phyloP scores from a whole-genome alignment of 2,113 vertebrate genomes.

The Podocnemis expansa region DNA sequence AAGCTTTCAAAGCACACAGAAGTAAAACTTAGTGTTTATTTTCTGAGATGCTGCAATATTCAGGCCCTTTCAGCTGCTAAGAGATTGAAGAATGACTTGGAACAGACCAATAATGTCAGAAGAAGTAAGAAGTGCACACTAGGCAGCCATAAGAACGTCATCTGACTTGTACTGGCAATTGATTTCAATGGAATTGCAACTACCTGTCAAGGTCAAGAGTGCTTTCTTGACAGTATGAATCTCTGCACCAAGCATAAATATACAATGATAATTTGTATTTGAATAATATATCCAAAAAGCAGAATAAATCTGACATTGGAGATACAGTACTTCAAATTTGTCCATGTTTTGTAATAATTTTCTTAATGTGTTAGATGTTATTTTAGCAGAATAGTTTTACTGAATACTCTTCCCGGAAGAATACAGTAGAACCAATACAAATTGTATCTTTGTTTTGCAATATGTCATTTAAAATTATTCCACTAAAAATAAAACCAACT shows the following conservation, averaged over 20 bases:
- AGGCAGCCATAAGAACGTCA: constrained; percentile 64
- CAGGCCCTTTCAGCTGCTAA: constrained; percentile 64
- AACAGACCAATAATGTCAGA: constrained; percentile 57
- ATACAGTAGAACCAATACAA: background rate
- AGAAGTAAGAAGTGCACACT: constrained; percentile 52
- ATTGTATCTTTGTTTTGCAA: background rate
- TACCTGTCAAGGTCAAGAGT: constrained; percentile 56
- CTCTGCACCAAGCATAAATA: constrained; percentile 57
- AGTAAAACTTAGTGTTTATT: constrained; percentile 54
- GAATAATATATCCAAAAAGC: constrained; percentile 43
- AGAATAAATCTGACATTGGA: constrained; percentile 29
- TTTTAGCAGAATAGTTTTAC: background rate
- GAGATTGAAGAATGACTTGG: constrained; percentile 61
- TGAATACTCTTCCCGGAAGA: background rate
- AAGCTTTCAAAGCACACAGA: constrained; percentile 56
- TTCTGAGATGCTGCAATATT: constrained; percentile 65
- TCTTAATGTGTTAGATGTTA: constrained; percentile 50
- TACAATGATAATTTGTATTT: constrained; percentile 59
- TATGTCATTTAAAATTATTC: constrained; percentile 14
- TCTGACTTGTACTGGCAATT: constrained; percentile 61
- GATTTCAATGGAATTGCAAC: constrained; percentile 69
- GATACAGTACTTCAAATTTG: background rate
- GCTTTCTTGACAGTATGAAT: constrained; percentile 50
- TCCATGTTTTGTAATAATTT: constrained; percentile 41
- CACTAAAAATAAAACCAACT: constrained; percentile 29